A percentile compares a stretch with the other conserved stretches of the same genome.
phyloP scores from a whole-genome alignment of 2,888 invertebrate genomes.

The Himalopsyche tibetana region DNA sequence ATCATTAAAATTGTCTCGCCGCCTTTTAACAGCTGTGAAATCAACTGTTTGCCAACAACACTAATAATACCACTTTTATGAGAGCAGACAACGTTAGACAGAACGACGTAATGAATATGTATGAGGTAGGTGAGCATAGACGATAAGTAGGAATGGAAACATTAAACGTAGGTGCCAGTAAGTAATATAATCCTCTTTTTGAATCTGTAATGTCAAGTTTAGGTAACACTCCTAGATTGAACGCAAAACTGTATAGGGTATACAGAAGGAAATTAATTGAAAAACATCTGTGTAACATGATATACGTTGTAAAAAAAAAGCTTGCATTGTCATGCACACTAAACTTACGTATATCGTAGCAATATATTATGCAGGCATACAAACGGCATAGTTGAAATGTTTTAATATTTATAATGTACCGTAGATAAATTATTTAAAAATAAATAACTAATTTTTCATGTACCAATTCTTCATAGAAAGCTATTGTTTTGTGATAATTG shows the following conservation, averaged over 20 bases:
- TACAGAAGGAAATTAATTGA: constrained; percentile 8
- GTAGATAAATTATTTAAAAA: too few relatives aligned
- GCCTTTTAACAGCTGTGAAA: too few relatives aligned
- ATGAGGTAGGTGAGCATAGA: background rate
- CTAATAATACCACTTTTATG: background rate
- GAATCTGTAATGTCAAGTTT: constrained; percentile 30
- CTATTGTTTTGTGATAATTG: too few relatives aligned
- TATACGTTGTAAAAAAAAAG: too few relatives aligned
- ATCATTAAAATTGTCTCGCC: too few relatives aligned
- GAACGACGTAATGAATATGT: background rate
- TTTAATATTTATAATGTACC: too few relatives aligned
- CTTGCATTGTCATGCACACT: too few relatives aligned
- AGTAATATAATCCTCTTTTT: constrained; percentile 3
- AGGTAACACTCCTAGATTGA: background rate
- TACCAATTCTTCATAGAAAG: too few relatives aligned
- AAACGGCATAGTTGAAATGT: too few relatives aligned
- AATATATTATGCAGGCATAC: too few relatives aligned
- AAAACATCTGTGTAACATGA: background rate
- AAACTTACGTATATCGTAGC: too few relatives aligned
- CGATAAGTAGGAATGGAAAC: background rate
- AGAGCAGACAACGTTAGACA: background rate
- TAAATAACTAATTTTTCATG: too few relatives aligned
- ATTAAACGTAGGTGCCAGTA: background rate
- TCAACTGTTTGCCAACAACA: background rate
- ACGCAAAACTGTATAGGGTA: background rate